Conservation (phyloP, 2,113 vertebrate species). For the Azemiops feae region DNA sequence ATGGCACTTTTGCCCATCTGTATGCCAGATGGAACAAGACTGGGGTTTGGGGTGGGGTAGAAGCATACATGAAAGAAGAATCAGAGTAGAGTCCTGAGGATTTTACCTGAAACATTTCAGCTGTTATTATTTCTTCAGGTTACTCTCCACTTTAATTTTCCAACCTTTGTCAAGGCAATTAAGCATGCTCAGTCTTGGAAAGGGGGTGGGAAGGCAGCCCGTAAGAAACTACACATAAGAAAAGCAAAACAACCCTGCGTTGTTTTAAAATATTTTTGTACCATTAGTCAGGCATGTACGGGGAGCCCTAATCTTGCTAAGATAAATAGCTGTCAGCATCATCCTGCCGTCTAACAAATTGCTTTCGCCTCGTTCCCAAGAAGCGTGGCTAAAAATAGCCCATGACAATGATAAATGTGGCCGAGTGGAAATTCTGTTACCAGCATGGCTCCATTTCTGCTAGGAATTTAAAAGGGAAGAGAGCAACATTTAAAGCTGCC, state of each 20-base stretch:
- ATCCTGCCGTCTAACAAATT: slow-evolving; percentile 47
- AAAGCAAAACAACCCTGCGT: not conserved
- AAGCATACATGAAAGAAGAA: not conserved
- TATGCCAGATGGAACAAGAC: not conserved
- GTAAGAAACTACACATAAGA: not conserved
- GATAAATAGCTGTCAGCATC: slow-evolving; percentile 53
- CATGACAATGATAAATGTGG: slow-evolving; percentile 42
- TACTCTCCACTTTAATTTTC: slow-evolving; percentile 2
- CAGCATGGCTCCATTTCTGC: slow-evolving; percentile 1
- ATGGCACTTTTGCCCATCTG: not conserved
- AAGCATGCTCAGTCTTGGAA: slow-evolving; percentile 9
- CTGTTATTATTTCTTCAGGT: not conserved
- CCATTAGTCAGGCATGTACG: slow-evolving; percentile 43
- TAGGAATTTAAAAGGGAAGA: not conserved
- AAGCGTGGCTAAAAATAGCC: slow-evolving; percentile 54
- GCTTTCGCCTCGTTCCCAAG: slow-evolving; percentile 52
- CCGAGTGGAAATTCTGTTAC: slow-evolving; percentile 27
- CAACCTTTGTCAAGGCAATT: slow-evolving; percentile 1
- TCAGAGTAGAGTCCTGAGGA: not conserved
- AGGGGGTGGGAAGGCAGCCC: not conserved
- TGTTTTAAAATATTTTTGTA: slow-evolving; percentile 7
- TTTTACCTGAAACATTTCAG: not conserved
- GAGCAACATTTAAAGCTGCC: not conserved
- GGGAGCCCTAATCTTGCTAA: slow-evolving; percentile 46
- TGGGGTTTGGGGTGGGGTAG: not conserved